Evolutionary conservation across 2,113 vertebrate species (phyloP), one percentile per base, ranked within the genome.

Genomic region (Empidonax traillii): DNA sequence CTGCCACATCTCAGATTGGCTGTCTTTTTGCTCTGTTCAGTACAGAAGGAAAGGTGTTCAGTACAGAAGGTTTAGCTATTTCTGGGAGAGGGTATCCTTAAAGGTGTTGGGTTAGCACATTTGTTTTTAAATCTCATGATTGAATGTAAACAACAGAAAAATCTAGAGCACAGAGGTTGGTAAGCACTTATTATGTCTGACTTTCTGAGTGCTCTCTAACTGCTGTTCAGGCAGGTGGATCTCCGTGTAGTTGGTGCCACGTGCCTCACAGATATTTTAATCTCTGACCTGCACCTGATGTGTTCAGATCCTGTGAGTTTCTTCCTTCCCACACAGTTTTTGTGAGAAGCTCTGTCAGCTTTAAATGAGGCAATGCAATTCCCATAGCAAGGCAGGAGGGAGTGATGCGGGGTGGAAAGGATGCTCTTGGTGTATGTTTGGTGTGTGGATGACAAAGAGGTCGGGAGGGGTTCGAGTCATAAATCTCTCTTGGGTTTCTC

Each of bases 181-280:
- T 63, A 58, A 92, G 35, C 37, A 28, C 25, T 76, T 82, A 41
- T 2, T 69, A 35, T 33, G 19, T 39, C 73, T 83, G 67, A 51
- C 17, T 79, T 78, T 65, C 33, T 55, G 71, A 27, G 16, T 68
- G 49, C 23, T 63, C 56, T 89, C 21, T 84, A 33, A 25, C 69
- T 88, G 51, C 61, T 75, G 22, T 63, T 92, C 31, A 67, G 68
- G 56, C 82, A 74, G 86, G 61, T 93, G 88, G 65, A 74, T 88
- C 65, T 80, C 47, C 30, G 28, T 71, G 59, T 67, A 23, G 56
- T 86, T 82, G 31, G 46, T 75, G 69, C 80, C 80, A 81, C 1
- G 2, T 92, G 84, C 56, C n/a, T 92, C 74, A 28, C 74, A 68
- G 88, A 61, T 93, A 89, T 85, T 91, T 96, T 94, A 84, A 89